Base-by-base conservation (phyloP, 1,140 invertebrate species). In the Asbolus verrucosus region DNA sequence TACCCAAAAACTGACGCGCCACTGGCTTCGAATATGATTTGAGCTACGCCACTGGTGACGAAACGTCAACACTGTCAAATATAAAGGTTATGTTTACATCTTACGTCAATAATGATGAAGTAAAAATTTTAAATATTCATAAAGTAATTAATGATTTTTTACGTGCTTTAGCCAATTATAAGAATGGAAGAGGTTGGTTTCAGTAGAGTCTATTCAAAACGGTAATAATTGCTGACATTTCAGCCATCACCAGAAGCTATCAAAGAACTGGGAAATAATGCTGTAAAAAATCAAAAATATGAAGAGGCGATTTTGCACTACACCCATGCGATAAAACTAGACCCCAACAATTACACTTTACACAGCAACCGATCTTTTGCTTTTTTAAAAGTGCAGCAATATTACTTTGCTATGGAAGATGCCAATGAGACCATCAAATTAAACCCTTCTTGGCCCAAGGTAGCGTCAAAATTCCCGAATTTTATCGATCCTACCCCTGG, bases 331-430 rank as follows among this genome's bases (percentile, higher is more conserved):
- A 88, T 94, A 75, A 92, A 92, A 83, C 78, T 89, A 65, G 90
- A 93, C 74, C 86, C 87, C 18, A 84, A 84, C 43, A 92, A 93
- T 82, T 88, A 87, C 80, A 83, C 88, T 4, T 79, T 94, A 2
- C 91, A 92, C 78, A 93, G 92, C 76, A 94, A 94, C 79, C 83
- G 93, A 77, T 94, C 92, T 1, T 86, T 89, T 74, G 91, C 91
- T 14, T 94, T 93, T 81, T 81, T 94, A 9, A 92, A 92, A 79
- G 81, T 92, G 72, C 86, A 91, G 70, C 91, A 92, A 77, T 92
- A 89, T 80, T 91, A 89, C 81, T 86, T 91, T 74, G 90, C 92
- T 0, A 81, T 92, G 74, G 85, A 92, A 81, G 93, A 95, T 86
- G 92, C 93, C 8, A 84, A 90, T 75, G 86, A 89, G 81, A 87